Conservation (phyloP, 2,888 invertebrate genomes). For the Deilephila porcellus region DNA sequence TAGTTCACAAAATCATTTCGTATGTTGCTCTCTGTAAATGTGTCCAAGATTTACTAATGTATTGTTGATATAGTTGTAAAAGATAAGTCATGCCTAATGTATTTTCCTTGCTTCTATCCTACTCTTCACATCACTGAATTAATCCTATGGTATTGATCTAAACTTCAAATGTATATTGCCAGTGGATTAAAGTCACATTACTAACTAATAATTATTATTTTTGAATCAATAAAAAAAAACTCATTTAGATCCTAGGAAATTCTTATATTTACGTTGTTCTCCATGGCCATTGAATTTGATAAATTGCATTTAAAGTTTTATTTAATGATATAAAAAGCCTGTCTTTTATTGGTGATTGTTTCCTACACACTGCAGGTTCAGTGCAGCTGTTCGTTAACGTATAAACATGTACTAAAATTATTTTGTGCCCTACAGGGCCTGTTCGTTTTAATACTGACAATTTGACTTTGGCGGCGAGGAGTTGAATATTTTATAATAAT, state of each 20-base stretch:
- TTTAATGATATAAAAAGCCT: neutral
- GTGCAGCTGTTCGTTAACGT: conserved; percentile 25
- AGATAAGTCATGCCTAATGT: too few species aligned
- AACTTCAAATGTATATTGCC: too few species aligned
- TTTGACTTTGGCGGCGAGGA: neutral
- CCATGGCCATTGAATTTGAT: neutral
- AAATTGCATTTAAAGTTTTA: neutral
- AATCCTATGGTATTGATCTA: too few species aligned
- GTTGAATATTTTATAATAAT: conserved; percentile 9
- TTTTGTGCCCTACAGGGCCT: conserved; percentile 13
- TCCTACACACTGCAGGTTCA: conserved; percentile 13
- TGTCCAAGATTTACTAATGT: too few species aligned
- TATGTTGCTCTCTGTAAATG: too few species aligned
- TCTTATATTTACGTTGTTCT: neutral
- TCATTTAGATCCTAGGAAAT: neutral
- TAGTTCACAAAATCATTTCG: too few species aligned
- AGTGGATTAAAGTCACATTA: too few species aligned
- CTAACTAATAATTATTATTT: neutral
- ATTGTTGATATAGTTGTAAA: too few species aligned
- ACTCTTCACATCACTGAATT: too few species aligned
- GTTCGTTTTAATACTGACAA: conserved; percentile 14
- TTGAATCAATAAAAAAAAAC: too few species aligned
- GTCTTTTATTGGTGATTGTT: conserved; percentile 1
- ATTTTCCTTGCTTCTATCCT: too few species aligned
- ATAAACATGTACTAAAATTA: conserved; percentile 20